These are phyloP conservation scores for Eulemur rubriventer DNA, from an alignment of 2,797 vertebrate genomes.

Conservation along the genomic window DNA sequence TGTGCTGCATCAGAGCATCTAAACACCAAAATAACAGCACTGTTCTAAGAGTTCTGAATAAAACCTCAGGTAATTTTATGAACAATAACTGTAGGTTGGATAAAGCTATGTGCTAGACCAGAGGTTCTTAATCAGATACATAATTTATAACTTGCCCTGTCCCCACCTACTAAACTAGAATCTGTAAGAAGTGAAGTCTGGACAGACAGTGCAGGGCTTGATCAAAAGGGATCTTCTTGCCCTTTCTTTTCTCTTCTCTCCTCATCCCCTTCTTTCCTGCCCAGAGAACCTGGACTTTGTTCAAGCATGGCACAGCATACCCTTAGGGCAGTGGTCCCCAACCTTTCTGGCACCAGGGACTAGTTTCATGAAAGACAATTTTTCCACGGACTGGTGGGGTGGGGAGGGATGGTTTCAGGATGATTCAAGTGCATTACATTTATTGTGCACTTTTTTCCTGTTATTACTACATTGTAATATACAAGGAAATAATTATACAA, in stretches of 20 bases:
- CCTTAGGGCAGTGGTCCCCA: not conserved
- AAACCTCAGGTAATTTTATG: not conserved
- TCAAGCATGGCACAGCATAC: not conserved
- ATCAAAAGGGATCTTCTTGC: not conserved
- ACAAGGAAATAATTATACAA: too few relatives aligned
- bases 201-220: not conserved
- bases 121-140: not conserved
- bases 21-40: not conserved
- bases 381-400: too few relatives aligned
- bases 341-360: too few relatives aligned
- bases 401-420: too few relatives aligned
- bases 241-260: not conserved
- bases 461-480: too few relatives aligned
- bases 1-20: not conserved
- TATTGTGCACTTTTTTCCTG: too few relatives aligned
- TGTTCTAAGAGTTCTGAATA: not conserved
- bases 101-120: not conserved
- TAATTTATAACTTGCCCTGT: not conserved
- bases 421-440: too few relatives aligned
- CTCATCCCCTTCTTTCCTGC: not conserved
- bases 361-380: too few relatives aligned
- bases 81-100: not conserved
- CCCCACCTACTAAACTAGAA: not conserved
- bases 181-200: not conserved
- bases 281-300: not conserved